Conservation (phyloP, 2,797 vertebrate species). For the Apodemus agrarius region DNA sequence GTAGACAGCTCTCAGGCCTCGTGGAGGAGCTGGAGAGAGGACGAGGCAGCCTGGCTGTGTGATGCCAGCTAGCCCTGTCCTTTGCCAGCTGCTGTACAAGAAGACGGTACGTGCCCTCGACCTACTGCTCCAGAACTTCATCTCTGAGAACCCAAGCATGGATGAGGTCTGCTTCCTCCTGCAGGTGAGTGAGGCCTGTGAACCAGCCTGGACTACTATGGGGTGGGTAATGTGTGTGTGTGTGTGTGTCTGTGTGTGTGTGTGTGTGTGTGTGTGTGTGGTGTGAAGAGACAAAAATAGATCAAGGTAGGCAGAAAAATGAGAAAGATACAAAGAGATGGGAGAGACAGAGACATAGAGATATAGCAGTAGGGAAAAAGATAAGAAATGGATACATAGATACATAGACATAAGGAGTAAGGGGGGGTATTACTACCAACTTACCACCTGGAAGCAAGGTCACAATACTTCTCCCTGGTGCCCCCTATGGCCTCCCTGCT, state of each 20-base stretch:
- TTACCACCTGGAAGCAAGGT: not conserved
- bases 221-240: not conserved
- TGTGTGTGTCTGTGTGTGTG: too few relatives aligned
- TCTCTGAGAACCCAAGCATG: constrained; percentile 55
- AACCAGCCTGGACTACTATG: not conserved
- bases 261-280: not conserved
- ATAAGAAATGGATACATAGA: not conserved
- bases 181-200: constrained; percentile 67
- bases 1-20: too few relatives aligned
- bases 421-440: not conserved
- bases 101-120: not conserved
- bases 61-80: rapidly evolving
- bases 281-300: not conserved
- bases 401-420: not conserved
- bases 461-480: not conserved
- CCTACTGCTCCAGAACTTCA: constrained; percentile 59
- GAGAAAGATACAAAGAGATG: not conserved
- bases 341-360: not conserved
- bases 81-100: not conserved
- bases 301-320: not conserved
- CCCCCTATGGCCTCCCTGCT: not conserved
- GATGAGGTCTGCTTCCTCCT: constrained; percentile 71
- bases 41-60: not conserved
- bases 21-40: not conserved
- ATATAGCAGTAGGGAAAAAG: not conserved